These are phyloP conservation scores for Drosophila sulfurigaster DNA, from an alignment of 1,140 invertebrate species.

Conservation along the genomic window DNA sequence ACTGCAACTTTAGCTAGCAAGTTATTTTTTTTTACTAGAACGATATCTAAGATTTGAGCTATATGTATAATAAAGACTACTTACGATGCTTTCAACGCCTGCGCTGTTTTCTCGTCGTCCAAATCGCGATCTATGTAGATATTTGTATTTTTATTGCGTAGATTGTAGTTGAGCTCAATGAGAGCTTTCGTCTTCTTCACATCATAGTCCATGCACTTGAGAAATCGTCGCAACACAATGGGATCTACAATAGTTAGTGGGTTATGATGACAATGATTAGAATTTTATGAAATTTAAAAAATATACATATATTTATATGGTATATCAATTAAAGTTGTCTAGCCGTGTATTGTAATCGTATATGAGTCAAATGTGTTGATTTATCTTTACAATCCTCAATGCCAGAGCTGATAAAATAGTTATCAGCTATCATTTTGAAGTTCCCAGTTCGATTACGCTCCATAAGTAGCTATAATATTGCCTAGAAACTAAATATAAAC, in stretches of 20 bases:
- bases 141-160: conserved; percentile 88
- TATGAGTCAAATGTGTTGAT: conserved; percentile 9
- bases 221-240: conserved; percentile 66
- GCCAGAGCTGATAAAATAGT: conserved; percentile 28
- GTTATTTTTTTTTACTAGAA: too few relatives aligned
- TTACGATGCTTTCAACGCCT: conserved; percentile 86
- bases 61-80: conserved; percentile 11
- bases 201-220: conserved; percentile 85
- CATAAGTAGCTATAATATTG: background rate
- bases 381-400: conserved; percentile 39
- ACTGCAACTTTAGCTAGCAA: too few relatives aligned
- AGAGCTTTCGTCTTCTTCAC: conserved; percentile 87
- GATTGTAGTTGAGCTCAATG: conserved; percentile 88
- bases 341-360: background rate
- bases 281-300: conserved; percentile 16
- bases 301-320: background rate
- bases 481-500: conserved; percentile 5
- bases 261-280: background rate
- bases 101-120: conserved; percentile 86
- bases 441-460: background rate
- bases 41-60: too few relatives aligned
- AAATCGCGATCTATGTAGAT: conserved; percentile 89
- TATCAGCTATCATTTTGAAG: conserved; percentile 16
- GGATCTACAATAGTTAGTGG: conserved; percentile 47
- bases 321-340: background rate